Evolutionary conservation across 2,888 invertebrate species (phyloP).

Genomic region (Ectobius pallidus): DNA sequence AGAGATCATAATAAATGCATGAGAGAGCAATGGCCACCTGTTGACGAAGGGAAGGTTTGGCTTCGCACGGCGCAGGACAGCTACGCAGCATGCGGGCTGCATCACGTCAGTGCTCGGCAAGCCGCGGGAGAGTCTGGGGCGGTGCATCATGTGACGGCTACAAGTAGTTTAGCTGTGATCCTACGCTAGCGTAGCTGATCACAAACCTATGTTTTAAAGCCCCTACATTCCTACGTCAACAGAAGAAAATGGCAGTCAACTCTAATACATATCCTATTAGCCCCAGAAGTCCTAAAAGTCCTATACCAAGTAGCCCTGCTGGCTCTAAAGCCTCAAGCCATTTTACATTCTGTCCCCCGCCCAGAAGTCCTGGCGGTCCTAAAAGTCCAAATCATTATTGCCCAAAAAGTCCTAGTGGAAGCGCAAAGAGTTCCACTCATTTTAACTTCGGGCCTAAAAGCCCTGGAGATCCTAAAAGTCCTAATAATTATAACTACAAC

Average conservation of each 20-base stretch:
- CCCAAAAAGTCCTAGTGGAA: conserved; percentile 25
- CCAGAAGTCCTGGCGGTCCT: conserved; percentile 6
- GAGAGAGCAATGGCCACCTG: too few relatives aligned
- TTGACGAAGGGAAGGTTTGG: too few relatives aligned
- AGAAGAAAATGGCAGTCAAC: conserved; percentile 64
- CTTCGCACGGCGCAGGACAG: too few relatives aligned
- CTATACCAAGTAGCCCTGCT: background rate
- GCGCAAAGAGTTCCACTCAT: conserved; percentile 28
- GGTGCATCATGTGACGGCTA: too few relatives aligned
- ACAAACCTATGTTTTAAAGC: too few relatives aligned
- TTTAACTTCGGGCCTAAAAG: conserved; percentile 25
- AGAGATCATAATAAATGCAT: too few relatives aligned
- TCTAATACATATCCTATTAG: conserved; percentile 64
- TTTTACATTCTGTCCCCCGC: conserved; percentile 35
- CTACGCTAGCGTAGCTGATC: too few relatives aligned
- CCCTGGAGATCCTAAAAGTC: conserved; percentile 20
- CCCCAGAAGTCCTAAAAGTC: conserved; percentile 59
- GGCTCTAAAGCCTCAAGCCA: conserved; percentile 26
- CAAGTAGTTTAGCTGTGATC: too few relatives aligned
- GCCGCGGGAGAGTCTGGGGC: too few relatives aligned
- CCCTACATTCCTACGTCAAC: too few relatives aligned
- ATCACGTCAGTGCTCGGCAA: too few relatives aligned
- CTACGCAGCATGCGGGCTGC: too few relatives aligned
- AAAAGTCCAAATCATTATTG: conserved; percentile 24
- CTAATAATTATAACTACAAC: conserved; percentile 4